Percentiles rank a stretch among this genome's conserved stretches.
Evolutionary conservation across 1,140 invertebrate genomes (phyloP).

Genomic region (Lordiphosa collinella): DNA sequence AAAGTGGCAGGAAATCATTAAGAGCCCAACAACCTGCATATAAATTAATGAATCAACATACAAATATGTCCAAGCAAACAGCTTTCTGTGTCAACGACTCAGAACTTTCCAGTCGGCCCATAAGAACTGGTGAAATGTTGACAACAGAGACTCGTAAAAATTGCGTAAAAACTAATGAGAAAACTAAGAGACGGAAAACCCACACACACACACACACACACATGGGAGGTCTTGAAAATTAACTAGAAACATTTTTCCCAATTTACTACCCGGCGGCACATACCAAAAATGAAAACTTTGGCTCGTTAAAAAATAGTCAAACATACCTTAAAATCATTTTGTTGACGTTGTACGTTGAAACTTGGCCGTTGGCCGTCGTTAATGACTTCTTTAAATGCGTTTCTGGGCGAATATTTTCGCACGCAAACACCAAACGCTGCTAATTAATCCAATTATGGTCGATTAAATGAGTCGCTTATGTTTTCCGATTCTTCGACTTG

Average conservation of each 20-base stretch:
- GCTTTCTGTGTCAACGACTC: conserved; percentile 39
- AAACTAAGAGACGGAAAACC: conserved; percentile 19
- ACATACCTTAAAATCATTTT: conserved; percentile 76
- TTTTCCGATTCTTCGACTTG: background rate
- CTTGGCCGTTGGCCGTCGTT: conserved; percentile 54
- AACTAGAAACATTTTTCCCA: conserved; percentile 52
- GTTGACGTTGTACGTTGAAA: conserved; percentile 63
- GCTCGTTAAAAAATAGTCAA: conserved; percentile 56
- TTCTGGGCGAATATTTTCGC: conserved; percentile 35
- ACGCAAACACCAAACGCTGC: conserved; percentile 34
- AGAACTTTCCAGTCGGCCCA: conserved; percentile 49
- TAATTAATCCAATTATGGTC: conserved; percentile 61
- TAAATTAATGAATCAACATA: conserved; percentile 59
- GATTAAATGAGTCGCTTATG: background rate
- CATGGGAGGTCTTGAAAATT: conserved; percentile 35
- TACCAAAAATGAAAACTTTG: conserved; percentile 32
- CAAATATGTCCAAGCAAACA: conserved; percentile 45
- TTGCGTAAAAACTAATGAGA: conserved; percentile 44
- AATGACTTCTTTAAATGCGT: conserved; percentile 68
- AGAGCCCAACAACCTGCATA: conserved; percentile 45
- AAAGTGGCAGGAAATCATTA: conserved; percentile 51
- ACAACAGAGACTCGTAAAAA: conserved; percentile 41
- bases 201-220: conserved; percentile 19
- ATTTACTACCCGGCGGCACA: no score
- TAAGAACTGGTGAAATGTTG: conserved; percentile 29